These are phyloP conservation scores for Lypha dubia DNA, from an alignment of 2,888 invertebrate genomes.

Conservation along the genomic window DNA sequence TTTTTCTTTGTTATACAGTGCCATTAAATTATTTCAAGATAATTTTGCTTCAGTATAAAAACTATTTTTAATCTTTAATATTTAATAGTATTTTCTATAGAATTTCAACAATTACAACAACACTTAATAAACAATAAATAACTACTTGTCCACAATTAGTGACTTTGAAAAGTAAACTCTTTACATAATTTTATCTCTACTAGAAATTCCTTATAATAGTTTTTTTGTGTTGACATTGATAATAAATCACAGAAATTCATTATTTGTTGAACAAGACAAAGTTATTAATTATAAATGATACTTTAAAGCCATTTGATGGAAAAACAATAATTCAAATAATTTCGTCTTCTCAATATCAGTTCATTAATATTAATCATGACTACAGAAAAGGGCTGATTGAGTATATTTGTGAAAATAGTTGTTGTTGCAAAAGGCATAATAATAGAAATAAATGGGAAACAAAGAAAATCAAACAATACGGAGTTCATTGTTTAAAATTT, in stretches of 20 bases:
- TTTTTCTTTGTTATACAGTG: too few species aligned
- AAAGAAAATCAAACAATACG: background rate
- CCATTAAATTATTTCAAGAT: too few species aligned
- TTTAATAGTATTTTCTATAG: background rate
- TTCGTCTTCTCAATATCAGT: background rate
- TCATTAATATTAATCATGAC: conserved; percentile 7
- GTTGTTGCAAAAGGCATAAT: background rate
- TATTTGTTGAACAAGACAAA: background rate
- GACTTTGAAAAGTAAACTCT: background rate
- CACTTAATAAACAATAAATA: background rate
- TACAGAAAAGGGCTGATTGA: background rate
- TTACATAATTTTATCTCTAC: background rate
- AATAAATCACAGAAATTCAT: conserved; percentile 15
- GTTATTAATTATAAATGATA: conserved; percentile 7
- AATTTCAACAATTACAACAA: background rate
- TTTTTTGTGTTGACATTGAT: conserved; percentile 14
- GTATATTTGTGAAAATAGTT: background rate
- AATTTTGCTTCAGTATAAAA: too few species aligned
- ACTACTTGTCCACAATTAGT: background rate
- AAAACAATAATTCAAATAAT: conserved; percentile 1
- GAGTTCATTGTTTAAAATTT: background rate
- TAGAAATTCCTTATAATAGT: background rate
- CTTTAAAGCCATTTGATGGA: conserved; percentile 1
- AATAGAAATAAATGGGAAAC: background rate
- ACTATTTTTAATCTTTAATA: background rate